A percentile compares a stretch with the other conserved stretches of the same genome.
Conservation (phyloP, 2,888 invertebrate species). For the Atethmia centrago region DNA sequence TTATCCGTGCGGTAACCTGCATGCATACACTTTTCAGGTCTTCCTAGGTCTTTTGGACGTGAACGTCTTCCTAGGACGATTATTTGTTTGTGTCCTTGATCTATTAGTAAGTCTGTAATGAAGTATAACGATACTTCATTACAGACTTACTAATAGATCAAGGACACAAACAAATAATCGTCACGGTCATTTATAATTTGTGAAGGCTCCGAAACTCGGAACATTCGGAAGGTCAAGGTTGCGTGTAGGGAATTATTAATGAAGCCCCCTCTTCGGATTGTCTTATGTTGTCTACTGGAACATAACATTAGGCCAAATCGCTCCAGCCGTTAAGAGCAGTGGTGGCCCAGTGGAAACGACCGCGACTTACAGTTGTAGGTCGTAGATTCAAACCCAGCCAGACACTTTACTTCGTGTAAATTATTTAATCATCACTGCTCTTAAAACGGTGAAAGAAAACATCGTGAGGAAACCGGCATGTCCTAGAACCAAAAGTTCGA, state of each 20-base stretch:
- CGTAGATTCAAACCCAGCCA: too few relatives aligned
- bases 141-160: slow-evolving; percentile 24
- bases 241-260: slow-evolving; percentile 26
- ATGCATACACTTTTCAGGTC: not conserved
- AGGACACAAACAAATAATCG: slow-evolving; percentile 32
- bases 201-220: not conserved
- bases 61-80: too few relatives aligned
- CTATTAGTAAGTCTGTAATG: not conserved
- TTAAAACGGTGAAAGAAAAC: too few relatives aligned
- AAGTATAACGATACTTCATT: not conserved
- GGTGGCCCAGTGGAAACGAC: too few relatives aligned
- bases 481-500: too few relatives aligned
- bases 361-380: too few relatives aligned
- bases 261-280: slow-evolving; percentile 8
- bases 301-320: too few relatives aligned
- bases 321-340: too few relatives aligned
- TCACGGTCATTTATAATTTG: slow-evolving; percentile 46
- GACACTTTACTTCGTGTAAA: too few relatives aligned
- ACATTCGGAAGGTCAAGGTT: slow-evolving; percentile 38
- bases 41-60: not conserved
- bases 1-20: not conserved
- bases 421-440: too few relatives aligned
- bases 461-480: too few relatives aligned
- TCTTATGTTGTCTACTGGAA: not conserved
- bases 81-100: slow-evolving; percentile 42